Evolutionary conservation across 2,113 vertebrate genomes (phyloP).

Genomic region (Terrapene triunguis): DNA sequence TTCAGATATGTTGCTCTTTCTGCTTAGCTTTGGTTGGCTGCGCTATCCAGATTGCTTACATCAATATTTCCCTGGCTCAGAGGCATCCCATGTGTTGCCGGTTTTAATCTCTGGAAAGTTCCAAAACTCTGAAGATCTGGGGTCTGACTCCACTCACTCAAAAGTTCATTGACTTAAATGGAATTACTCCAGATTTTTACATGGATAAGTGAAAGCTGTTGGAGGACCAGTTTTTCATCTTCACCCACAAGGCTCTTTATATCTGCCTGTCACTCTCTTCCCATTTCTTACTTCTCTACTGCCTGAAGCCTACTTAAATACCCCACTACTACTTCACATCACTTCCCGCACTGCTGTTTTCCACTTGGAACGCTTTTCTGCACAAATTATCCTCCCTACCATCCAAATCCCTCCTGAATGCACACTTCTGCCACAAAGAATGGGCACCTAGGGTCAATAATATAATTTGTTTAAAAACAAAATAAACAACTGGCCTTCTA

Average conservation of each 20-base stretch:
- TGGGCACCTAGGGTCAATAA: not conserved
- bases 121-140: not conserved
- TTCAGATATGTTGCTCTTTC: not conserved
- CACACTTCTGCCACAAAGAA: not conserved
- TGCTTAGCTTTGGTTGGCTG: not conserved
- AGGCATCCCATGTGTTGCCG: not conserved
- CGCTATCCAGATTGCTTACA: not conserved
- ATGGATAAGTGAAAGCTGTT: not conserved
- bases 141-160: not conserved
- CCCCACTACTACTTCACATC: not conserved
- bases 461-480: not conserved
- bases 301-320: not conserved
- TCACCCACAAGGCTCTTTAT: not conserved
- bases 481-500: not conserved
- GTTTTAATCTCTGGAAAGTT: not conserved
- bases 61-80: rapidly evolving
- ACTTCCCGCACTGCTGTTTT: not conserved
- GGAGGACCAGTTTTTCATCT: not conserved
- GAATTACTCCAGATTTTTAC: not conserved
- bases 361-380: not conserved
- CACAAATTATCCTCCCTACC: rapidly evolving
- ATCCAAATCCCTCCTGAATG: not conserved
- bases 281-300: not conserved
- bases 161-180: not conserved
- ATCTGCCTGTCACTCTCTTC: not conserved